These are phyloP conservation scores for Neogale vison DNA, from an alignment of 2,113 vertebrate species.

Conservation along the genomic window DNA sequence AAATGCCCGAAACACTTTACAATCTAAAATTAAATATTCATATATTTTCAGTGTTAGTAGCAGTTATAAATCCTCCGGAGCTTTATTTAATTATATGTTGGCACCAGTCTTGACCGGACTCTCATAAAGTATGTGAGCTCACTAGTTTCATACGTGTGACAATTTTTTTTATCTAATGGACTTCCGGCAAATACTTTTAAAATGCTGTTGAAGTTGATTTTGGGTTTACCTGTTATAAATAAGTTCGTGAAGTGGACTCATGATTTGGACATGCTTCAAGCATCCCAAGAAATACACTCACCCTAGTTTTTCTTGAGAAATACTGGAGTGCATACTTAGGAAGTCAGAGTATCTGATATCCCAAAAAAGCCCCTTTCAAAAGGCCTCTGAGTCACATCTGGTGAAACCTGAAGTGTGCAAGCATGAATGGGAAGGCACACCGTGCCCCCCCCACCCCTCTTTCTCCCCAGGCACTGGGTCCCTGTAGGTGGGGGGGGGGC, in stretches of 20 bases:
- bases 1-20: constrained; percentile 16
- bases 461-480: neutral
- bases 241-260: neutral
- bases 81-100: neutral
- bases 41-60: neutral
- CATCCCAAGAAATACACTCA: neutral
- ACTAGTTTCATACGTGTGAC: neutral
- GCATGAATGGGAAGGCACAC: accelerated
- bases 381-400: neutral
- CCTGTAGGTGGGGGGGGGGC: constrained; percentile 93
- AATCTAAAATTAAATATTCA: constrained; percentile 55
- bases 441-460: accelerated
- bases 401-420: accelerated
- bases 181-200: neutral
- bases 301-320: neutral
- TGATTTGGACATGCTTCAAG: constrained; percentile 26
- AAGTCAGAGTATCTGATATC: neutral
- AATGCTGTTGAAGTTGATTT: neutral
- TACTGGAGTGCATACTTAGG: neutral
- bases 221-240: neutral
- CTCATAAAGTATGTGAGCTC: neutral
- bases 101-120: neutral
- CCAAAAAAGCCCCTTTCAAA: neutral
- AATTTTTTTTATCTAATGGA: constrained; percentile 5
- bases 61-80: neutral